Conservation (phyloP, 2,888 invertebrate species). For the Labia minor region DNA sequence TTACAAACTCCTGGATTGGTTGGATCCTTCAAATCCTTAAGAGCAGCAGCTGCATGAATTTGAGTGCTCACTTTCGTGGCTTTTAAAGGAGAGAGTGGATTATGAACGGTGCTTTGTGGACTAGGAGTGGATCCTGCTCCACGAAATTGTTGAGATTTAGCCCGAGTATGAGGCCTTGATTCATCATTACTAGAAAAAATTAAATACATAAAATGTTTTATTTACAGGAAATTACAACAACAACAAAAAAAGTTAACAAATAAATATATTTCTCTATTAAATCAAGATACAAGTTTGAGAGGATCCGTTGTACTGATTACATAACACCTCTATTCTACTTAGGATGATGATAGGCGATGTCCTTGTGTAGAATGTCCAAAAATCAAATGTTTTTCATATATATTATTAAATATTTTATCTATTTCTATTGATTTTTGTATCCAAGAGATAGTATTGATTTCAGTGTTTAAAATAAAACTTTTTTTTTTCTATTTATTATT, state of each 20-base stretch:
- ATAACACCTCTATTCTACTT: too few relatives aligned
- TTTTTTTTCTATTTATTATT: too few relatives aligned
- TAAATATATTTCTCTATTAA: not conserved
- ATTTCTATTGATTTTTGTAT: too few relatives aligned
- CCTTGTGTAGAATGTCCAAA: too few relatives aligned
- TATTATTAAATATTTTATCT: too few relatives aligned
- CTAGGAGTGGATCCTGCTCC: conserved; percentile 17
- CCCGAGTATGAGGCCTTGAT: conserved; percentile 36
- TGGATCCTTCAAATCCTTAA: not conserved
- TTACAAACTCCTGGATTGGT: conserved; percentile 14
- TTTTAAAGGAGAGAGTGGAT: conserved; percentile 22
- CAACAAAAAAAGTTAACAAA: not conserved
- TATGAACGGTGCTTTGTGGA: conserved; percentile 14
- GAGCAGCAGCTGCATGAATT: conserved; percentile 20
- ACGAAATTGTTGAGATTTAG: conserved; percentile 39
- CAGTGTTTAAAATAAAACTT: too few relatives aligned
- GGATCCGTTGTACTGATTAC: too few relatives aligned
- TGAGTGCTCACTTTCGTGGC: conserved; percentile 24
- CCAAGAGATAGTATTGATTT: too few relatives aligned
- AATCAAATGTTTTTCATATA: too few relatives aligned
- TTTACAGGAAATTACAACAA: not conserved
- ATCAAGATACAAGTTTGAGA: not conserved
- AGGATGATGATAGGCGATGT: too few relatives aligned
- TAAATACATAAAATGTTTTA: too few relatives aligned
- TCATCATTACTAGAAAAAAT: conserved; percentile 29